Percentiles rank a stretch among this genome's conserved stretches.
Evolutionary conservation across 2,113 vertebrate species (phyloP).

Genomic region (Cygnus atratus): DNA sequence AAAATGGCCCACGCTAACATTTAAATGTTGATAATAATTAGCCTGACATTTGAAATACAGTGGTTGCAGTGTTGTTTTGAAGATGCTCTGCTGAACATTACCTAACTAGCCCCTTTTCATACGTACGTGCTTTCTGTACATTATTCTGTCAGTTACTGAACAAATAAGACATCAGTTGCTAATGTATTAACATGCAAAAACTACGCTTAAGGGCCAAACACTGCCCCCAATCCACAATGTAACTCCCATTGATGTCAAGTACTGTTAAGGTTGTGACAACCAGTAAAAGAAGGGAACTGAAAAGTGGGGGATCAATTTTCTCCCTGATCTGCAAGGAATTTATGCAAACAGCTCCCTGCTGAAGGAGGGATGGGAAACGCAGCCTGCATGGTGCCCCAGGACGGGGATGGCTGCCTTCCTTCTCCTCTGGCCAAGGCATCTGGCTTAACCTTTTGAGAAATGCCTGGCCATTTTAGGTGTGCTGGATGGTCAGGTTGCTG

Average conservation of each 20-base stretch:
- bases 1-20: slow-evolving; percentile 80
- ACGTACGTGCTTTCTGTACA: slow-evolving; percentile 75
- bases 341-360: slow-evolving; percentile 40
- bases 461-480: not conserved
- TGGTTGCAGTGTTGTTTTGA: slow-evolving; percentile 85
- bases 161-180: slow-evolving; percentile 82
- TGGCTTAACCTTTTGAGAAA: not conserved
- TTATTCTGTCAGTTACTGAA: slow-evolving; percentile 87
- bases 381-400: not conserved
- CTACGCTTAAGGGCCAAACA: slow-evolving; percentile 69
- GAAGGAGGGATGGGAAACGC: not conserved
- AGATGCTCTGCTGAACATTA: slow-evolving; percentile 85
- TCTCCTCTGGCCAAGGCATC: not conserved
- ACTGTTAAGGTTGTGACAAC: slow-evolving; percentile 68
- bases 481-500: not conserved
- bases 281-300: slow-evolving; percentile 55
- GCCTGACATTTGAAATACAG: slow-evolving; percentile 88
- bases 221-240: slow-evolving; percentile 67
- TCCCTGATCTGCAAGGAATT: slow-evolving; percentile 56
- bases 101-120: slow-evolving; percentile 85
- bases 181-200: slow-evolving; percentile 77
- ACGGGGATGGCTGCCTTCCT: not conserved
- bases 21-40: slow-evolving; percentile 90
- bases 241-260: slow-evolving; percentile 72
- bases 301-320: slow-evolving; percentile 59